Evolutionary conservation across 2,888 invertebrate species (phyloP), one percentile per base, ranked within the genome.

Genomic region (Strigamia transsilvanica): DNA sequence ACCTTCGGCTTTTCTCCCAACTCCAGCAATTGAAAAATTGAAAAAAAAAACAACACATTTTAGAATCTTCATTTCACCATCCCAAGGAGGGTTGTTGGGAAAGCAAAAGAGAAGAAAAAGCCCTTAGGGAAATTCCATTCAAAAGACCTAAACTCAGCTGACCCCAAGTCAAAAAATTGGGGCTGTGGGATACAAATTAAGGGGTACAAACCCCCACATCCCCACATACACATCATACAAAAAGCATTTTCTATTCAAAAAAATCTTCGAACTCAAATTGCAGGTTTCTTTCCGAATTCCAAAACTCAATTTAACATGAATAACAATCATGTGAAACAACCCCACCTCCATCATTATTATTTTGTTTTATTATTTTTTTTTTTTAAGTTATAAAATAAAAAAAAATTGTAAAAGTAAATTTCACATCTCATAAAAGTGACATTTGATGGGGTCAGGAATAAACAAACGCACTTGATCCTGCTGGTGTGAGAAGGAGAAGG

Each of bases 101-200:
- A 27, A 27, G 32, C 5, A 23, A 23, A 23, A 18, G 7, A 9
- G 21, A 66, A 66, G 4, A 3, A 73, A 73, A 73, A 73, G n/a
- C 9, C 27, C 73, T 73, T 6, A 27, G 73, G 73, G 32, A 73
- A 73, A 73, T 73, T 73, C 73, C 73, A 73, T 23, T 27, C 27
- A 73, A 73, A 73, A 73, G n/a, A 32, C 73, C 73, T 73, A 23
- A 73, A 73, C 73, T 73, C 73, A 73, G 13, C 27, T 73, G 73
- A 73, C 73, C 73, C n/a, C 73, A 73, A 73, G 73, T 73, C 73
- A 73, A 73, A 73, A 38, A 73, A 73, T 27, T 73, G 73, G 73
- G 73, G 73, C 73, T 73, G 73, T 73, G 73, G 73, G 73, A 73
- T 27, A 73, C 73, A 73, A 73, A 73, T 73, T 73, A 73, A 73